Evolutionary conservation across 2,888 invertebrate species (phyloP).

Genomic region (Operophtera brumata): DNA sequence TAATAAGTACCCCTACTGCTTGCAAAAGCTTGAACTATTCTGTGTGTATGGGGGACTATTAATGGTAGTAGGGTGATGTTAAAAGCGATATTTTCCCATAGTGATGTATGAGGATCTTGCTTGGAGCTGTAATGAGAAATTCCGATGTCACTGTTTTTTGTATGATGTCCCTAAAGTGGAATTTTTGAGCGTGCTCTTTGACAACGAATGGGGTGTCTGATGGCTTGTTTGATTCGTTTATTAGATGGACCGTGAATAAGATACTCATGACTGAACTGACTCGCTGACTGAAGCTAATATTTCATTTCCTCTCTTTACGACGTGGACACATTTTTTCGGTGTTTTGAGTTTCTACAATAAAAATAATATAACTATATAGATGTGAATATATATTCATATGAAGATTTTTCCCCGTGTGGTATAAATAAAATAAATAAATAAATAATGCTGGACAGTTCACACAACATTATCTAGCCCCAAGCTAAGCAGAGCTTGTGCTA

Average conservation of each 20-base stretch:
- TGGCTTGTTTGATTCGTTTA: slow-evolving; percentile 12
- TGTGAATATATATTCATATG: too few species aligned
- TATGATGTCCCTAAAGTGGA: slow-evolving; percentile 53
- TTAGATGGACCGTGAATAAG: not conserved
- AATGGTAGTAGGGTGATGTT: slow-evolving; percentile 64
- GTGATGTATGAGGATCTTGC: slow-evolving; percentile 74
- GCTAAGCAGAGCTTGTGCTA: too few species aligned
- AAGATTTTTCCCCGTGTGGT: too few species aligned
- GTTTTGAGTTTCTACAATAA: too few species aligned
- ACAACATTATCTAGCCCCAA: too few species aligned
- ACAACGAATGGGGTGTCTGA: slow-evolving; percentile 41
- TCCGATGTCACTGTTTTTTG: slow-evolving; percentile 74
- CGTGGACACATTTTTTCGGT: too few species aligned
- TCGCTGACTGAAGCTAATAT: not conserved
- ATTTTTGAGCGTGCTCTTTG: slow-evolving; percentile 53
- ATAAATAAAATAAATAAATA: too few species aligned
- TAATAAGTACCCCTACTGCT: not conserved
- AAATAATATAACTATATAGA: too few species aligned
- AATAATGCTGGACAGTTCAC: too few species aligned
- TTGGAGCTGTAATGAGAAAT: slow-evolving; percentile 75
- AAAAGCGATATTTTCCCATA: slow-evolving; percentile 74
- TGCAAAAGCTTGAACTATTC: slow-evolving; percentile 2
- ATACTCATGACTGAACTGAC: not conserved
- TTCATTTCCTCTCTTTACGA: not conserved
- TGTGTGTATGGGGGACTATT: slow-evolving; percentile 51